These are phyloP conservation scores for Scomber colias DNA, from an alignment of 2,113 vertebrate genomes.

Conservation along the genomic window DNA sequence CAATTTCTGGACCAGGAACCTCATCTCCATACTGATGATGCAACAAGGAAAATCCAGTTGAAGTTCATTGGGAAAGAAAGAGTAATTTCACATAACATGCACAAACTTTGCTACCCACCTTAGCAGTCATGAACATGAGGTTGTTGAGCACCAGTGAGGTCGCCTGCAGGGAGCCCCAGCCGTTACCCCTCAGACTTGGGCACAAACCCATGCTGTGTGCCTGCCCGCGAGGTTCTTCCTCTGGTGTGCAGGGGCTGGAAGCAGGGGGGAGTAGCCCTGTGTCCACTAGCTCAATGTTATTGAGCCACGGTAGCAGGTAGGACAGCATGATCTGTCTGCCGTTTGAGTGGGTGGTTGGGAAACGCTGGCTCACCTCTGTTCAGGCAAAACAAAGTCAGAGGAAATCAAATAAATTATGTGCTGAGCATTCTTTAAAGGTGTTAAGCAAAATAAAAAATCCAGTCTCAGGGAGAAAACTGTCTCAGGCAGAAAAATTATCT, in stretches of 20 bases:
- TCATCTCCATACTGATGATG: constrained; percentile 93
- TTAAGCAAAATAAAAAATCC: constrained; percentile 1
- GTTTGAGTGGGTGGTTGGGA: constrained; percentile 95
- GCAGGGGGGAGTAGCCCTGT: constrained; percentile 93
- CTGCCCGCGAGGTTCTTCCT: constrained; percentile 89
- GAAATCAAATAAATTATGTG: not conserved
- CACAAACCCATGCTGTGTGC: constrained; percentile 82
- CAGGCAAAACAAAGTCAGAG: not conserved
- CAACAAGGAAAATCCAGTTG: constrained; percentile 2
- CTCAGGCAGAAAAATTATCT: not conserved
- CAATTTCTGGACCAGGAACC: constrained; percentile 96
- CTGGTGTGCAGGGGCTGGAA: constrained; percentile 95
- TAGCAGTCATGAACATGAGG: constrained; percentile 99
- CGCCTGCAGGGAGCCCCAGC: constrained; percentile 97
- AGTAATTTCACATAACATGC: not conserved
- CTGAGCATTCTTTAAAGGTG: not conserved
- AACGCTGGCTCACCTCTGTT: constrained; percentile 96
- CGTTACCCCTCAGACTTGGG: constrained; percentile 92
- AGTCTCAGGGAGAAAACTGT: not conserved
- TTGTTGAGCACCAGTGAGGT: constrained; percentile 98
- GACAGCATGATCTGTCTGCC: constrained; percentile 98
- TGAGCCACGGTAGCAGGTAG: constrained; percentile 97
- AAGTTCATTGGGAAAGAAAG: not conserved
- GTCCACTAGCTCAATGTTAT: constrained; percentile 97
- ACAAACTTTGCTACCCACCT: constrained; percentile 81